Percentiles rank a stretch among this genome's conserved stretches.
These are phyloP conservation scores for Salvelinus fontinalis DNA, from an alignment of 2,113 vertebrate genomes.

Conservation along the genomic window DNA sequence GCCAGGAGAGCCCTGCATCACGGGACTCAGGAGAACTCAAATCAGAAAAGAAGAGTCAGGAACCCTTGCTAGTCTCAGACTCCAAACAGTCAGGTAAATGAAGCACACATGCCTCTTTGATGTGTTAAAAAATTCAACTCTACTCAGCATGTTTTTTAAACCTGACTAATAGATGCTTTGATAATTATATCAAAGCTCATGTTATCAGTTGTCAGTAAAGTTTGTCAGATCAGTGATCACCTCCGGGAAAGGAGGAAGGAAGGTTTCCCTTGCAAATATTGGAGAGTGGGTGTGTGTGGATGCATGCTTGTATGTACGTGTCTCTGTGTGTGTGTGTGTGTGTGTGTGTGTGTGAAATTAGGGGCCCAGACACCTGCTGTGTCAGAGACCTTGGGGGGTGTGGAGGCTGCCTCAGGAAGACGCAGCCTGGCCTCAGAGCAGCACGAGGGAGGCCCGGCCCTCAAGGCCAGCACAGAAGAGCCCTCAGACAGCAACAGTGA, in stretches of 20 bases:
- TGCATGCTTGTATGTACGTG: too few species aligned
- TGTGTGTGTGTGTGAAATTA: neutral
- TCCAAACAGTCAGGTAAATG: constrained; percentile 39
- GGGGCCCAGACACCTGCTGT: constrained; percentile 1
- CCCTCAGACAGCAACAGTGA: constrained; percentile 48
- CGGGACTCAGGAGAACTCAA: constrained; percentile 21
- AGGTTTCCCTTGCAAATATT: neutral
- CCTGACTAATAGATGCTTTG: constrained; percentile 32
- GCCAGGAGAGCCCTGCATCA: constrained; percentile 25
- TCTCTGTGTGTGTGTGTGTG: neutral
- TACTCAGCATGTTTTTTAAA: constrained; percentile 31
- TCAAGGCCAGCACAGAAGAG: constrained; percentile 22
- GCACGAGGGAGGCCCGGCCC: neutral
- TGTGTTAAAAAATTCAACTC: neutral
- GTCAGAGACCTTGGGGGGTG: constrained; percentile 8
- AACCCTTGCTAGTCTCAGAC: constrained; percentile 5
- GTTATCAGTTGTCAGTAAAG: too few species aligned
- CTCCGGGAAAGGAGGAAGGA: too few species aligned
- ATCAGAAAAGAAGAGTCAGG: constrained; percentile 21
- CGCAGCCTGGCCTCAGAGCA: neutral
- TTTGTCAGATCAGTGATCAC: too few species aligned
- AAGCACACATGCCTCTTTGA: neutral
- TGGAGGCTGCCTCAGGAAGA: constrained; percentile 11
- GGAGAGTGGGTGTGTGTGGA: neutral
- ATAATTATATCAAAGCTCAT: constrained; percentile 22